A percentile compares a stretch with the other conserved stretches of the same genome.
Evolutionary conservation across 2,888 invertebrate genomes (phyloP).

Genomic region (Catocala fraxini): DNA sequence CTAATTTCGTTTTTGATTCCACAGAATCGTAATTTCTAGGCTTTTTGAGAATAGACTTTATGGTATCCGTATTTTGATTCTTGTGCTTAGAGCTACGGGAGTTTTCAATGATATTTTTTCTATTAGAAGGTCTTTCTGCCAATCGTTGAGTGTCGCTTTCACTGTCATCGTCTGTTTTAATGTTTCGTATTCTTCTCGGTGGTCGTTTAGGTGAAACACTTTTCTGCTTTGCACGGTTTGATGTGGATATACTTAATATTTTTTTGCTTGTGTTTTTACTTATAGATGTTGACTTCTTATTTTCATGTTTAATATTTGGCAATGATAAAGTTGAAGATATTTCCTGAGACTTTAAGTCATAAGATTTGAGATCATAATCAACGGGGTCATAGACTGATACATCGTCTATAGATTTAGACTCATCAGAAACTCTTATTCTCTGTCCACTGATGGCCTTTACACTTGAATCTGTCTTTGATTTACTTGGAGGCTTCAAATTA

Average conservation of each 20-base stretch:
- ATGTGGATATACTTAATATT: constrained; percentile 62
- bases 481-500: constrained; percentile 65
- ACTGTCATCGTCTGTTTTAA: constrained; percentile 82
- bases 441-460: constrained; percentile 91
- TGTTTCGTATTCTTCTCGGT: constrained; percentile 86
- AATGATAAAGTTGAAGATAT: constrained; percentile 69
- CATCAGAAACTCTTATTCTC: constrained; percentile 89
- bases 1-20: constrained; percentile 64
- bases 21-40: constrained; percentile 78
- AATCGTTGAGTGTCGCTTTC: constrained; percentile 82
- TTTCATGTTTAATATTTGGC: constrained; percentile 83
- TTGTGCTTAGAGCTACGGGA: constrained; percentile 69
- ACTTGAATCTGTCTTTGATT: constrained; percentile 81
- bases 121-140: constrained; percentile 65
- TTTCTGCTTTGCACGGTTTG: constrained; percentile 79
- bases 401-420: constrained; percentile 76
- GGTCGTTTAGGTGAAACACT: constrained; percentile 89
- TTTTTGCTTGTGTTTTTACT: constrained; percentile 77
- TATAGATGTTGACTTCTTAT: constrained; percentile 69
- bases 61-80: constrained; percentile 75
- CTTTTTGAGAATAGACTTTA: constrained; percentile 89
- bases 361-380: constrained; percentile 82
- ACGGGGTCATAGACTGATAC: constrained; percentile 81
- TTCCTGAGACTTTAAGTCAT: constrained; percentile 72
- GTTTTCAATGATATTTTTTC: constrained; percentile 64